Percentiles rank a stretch among this genome's conserved stretches.
Evolutionary conservation across 2,113 vertebrate genomes (phyloP).

Genomic region (Megaleporinus macrocephalus): DNA sequence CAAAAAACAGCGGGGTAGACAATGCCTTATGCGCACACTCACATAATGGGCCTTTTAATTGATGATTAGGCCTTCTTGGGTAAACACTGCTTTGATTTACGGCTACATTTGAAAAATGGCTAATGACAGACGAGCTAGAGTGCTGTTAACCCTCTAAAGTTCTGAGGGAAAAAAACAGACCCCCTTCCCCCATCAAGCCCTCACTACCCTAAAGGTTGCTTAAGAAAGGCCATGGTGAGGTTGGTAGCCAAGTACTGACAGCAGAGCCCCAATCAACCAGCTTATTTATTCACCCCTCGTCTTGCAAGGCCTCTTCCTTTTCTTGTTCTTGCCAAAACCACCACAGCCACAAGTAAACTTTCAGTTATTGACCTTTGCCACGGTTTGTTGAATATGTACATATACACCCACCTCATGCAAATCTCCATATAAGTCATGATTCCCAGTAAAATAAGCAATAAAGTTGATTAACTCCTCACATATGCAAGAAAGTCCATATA

Average conservation of each 20-base stretch:
- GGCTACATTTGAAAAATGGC: conserved; percentile 37
- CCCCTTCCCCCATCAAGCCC: background rate
- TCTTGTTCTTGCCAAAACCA: conserved; percentile 36
- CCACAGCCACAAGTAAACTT: conserved; percentile 26
- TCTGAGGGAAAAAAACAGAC: background rate
- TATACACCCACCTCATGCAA: conserved; percentile 35
- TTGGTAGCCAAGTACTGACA: background rate
- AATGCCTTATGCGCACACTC: conserved; percentile 20
- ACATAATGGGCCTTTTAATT: conserved; percentile 30
- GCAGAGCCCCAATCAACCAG: background rate
- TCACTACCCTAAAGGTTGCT: background rate
- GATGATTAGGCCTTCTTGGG: conserved; percentile 28
- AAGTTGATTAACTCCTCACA: conserved; percentile 42
- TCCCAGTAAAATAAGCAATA: conserved; percentile 40
- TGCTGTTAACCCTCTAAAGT: conserved; percentile 25
- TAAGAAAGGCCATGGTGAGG: background rate
- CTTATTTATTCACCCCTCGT: conserved; percentile 24
- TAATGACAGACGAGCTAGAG: conserved; percentile 28
- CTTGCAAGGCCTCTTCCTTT: background rate
- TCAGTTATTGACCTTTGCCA: conserved; percentile 51
- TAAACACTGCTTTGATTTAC: conserved; percentile 50
- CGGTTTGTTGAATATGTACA: conserved; percentile 53
- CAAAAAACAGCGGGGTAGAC: conserved; percentile 9
- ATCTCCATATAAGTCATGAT: conserved; percentile 41
- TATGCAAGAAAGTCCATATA: conserved; percentile 42